Percentiles rank a stretch among this genome's conserved stretches.
Evolutionary conservation across 2,888 invertebrate genomes (phyloP).

Genomic region (Drosophila peninsularis): DNA sequence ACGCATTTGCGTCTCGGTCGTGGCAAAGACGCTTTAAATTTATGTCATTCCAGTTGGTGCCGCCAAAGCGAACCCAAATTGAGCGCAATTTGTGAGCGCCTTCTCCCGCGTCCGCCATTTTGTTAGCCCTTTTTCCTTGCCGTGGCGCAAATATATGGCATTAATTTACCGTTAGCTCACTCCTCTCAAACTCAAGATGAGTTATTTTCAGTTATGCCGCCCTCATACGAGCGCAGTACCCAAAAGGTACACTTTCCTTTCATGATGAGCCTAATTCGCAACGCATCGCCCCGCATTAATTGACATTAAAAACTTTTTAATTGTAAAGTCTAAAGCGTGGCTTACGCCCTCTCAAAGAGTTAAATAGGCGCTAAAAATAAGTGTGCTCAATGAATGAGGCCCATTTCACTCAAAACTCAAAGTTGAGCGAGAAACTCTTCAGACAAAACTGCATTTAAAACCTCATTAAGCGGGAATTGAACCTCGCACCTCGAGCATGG

Average conservation of each 20-base stretch:
- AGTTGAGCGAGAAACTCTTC: not conserved
- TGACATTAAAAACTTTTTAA: slow-evolving; percentile 57
- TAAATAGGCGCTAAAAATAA: slow-evolving; percentile 12
- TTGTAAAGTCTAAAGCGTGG: slow-evolving; percentile 42
- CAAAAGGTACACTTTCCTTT: slow-evolving; percentile 12
- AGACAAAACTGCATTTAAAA: not conserved
- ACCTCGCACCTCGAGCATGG: not conserved
- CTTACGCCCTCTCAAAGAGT: slow-evolving; percentile 1
- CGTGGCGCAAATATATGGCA: slow-evolving; percentile 47
- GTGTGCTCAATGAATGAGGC: not conserved
- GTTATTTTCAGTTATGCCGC: slow-evolving; percentile 24
- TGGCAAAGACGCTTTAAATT: slow-evolving; percentile 52
- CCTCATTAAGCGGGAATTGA: not conserved
- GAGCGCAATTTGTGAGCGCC: slow-evolving; percentile 1
- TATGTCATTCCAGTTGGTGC: slow-evolving; percentile 55
- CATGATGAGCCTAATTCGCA: slow-evolving; percentile 27
- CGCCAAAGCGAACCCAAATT: slow-evolving; percentile 3
- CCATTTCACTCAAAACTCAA: not conserved
- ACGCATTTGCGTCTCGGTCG: slow-evolving; percentile 44
- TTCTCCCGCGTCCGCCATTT: slow-evolving; percentile 3
- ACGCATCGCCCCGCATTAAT: slow-evolving; percentile 33
- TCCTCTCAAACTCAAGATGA: slow-evolving; percentile 20
- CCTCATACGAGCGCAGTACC: slow-evolving; percentile 21
- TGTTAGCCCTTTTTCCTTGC: slow-evolving; percentile 47
- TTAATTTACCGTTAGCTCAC: slow-evolving; percentile 46